Conservation (phyloP, 2,113 vertebrate species). For the Strigops habroptila region DNA sequence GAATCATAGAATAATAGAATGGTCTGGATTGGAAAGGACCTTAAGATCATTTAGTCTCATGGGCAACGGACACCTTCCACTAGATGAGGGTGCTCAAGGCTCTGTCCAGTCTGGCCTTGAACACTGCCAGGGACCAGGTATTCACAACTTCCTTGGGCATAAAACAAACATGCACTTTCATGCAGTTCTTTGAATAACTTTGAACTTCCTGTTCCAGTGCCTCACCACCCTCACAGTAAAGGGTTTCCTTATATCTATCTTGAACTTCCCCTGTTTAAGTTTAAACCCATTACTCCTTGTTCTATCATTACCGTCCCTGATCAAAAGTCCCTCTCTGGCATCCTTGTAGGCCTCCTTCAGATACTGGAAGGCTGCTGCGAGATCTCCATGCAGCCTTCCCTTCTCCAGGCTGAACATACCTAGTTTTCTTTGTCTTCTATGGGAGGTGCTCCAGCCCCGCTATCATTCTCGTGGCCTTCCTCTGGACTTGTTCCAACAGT, state of each 20-base stretch:
- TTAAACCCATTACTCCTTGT: not conserved
- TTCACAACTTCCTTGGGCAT: not conserved
- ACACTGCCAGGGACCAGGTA: not conserved
- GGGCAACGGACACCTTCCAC: not conserved
- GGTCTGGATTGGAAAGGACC: not conserved
- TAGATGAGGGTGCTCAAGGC: not conserved
- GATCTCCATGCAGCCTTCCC: not conserved
- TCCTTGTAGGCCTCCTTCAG: not conserved
- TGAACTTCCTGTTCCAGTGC: not conserved
- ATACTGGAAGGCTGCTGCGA: not conserved
- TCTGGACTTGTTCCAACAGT: not conserved
- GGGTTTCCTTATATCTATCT: not conserved
- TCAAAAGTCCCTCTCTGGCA: not conserved
- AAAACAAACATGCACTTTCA: not conserved
- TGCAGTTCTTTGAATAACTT: not conserved
- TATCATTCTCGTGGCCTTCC: not conserved
- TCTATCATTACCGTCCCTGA: not conserved
- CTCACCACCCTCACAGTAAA: not conserved
- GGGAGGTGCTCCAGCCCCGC: not conserved
- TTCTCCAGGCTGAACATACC: not conserved
- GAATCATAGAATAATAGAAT: not conserved
- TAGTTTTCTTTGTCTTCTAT: not conserved
- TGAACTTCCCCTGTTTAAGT: not conserved
- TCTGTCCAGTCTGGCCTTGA: not conserved
- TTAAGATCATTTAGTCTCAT: not conserved